Conservation (phyloP, 2,888 invertebrate species). For the Ophion slaviceki region DNA sequence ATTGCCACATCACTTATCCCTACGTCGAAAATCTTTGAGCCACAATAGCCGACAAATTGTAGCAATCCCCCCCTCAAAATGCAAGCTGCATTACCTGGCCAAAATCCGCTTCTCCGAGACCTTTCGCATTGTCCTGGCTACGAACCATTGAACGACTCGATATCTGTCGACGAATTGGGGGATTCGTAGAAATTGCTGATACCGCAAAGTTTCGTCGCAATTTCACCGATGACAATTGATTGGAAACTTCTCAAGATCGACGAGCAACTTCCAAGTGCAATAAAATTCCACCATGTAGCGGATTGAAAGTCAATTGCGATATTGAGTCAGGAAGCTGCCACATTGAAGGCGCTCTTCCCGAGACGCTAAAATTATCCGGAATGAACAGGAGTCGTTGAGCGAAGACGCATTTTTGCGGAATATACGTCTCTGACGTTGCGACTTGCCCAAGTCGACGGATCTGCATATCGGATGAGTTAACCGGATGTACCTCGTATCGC, state of each 20-base stretch:
- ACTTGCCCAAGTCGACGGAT: background rate
- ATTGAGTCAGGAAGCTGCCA: background rate
- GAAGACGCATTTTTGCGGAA: background rate
- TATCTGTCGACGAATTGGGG: background rate
- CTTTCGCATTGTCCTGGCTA: background rate
- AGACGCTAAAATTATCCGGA: background rate
- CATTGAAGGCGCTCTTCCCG: background rate
- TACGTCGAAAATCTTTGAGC: background rate
- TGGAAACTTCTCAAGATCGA: background rate
- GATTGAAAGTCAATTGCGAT: background rate
- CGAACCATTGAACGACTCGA: constrained; percentile 10
- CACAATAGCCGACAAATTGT: constrained; percentile 8
- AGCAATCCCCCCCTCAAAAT: background rate
- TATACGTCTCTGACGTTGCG: background rate
- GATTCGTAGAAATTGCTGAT: background rate
- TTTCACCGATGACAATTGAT: background rate
- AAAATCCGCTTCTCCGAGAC: background rate
- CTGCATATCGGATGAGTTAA: constrained; percentile 1
- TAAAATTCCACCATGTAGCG: background rate
- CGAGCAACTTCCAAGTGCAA: background rate
- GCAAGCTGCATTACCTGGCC: background rate
- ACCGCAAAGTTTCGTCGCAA: background rate
- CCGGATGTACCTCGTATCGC: constrained; percentile 7
- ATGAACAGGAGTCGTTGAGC: background rate
- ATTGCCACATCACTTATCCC: constrained; percentile 2